Conservation (phyloP, 2,113 vertebrate genomes). For the Excalfactoria chinensis region DNA sequence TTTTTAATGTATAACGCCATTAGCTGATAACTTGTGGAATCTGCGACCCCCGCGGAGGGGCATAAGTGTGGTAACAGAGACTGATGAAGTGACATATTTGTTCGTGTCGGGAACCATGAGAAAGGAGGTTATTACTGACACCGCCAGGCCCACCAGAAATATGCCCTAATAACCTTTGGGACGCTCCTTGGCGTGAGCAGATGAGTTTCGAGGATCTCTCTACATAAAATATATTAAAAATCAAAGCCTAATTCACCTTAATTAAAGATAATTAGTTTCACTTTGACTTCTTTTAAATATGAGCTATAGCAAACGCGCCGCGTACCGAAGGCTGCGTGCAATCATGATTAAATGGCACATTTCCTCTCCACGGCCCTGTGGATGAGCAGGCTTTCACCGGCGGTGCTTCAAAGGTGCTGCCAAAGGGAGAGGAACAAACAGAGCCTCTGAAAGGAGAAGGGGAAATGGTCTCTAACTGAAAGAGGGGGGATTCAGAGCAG, state of each 20-base stretch:
- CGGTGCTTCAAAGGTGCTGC: neutral
- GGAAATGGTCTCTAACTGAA: no score
- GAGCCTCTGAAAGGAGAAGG: neutral
- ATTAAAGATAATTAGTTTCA: constrained; percentile 83
- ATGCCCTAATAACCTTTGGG: constrained; percentile 78
- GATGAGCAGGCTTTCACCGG: neutral
- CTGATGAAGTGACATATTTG: constrained; percentile 80
- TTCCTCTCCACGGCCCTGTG: neutral
- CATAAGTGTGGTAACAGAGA: constrained; percentile 77
- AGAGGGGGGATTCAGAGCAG: no score
- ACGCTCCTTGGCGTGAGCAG: constrained; percentile 59
- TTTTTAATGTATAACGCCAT: constrained; percentile 89
- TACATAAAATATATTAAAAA: constrained; percentile 71
- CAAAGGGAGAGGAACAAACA: neutral
- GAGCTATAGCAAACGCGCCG: constrained; percentile 30
- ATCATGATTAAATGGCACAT: neutral
- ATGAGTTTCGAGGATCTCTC: constrained; percentile 57
- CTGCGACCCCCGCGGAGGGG: constrained; percentile 82
- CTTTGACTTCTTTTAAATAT: constrained; percentile 76
- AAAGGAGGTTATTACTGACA: constrained; percentile 75
- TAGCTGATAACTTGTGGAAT: constrained; percentile 91
- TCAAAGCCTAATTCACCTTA: constrained; percentile 78
- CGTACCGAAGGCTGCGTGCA: constrained; percentile 49
- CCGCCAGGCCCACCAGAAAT: constrained; percentile 71
- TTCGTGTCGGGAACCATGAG: constrained; percentile 60